These are phyloP conservation scores for Peromyscus melanophrys DNA, from an alignment of 2,797 vertebrate genomes.

Conservation along the genomic window DNA sequence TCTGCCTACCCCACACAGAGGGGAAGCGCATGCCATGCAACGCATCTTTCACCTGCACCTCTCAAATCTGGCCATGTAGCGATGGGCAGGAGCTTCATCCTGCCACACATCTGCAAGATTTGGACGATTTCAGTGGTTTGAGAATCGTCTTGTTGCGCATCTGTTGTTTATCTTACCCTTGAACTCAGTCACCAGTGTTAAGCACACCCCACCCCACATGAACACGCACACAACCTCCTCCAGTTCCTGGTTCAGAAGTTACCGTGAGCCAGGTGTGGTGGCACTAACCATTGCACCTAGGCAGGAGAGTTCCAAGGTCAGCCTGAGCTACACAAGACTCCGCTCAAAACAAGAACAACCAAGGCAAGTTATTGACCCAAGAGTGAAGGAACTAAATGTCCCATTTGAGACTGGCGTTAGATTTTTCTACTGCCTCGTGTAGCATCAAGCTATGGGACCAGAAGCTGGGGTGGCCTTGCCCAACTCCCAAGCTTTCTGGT, in stretches of 20 bases:
- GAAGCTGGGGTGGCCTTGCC: not conserved
- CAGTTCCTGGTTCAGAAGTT: not conserved
- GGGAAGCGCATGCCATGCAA: too few species aligned
- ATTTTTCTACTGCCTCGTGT: slow-evolving; percentile 33
- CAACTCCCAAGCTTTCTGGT: not conserved
- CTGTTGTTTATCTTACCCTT: not conserved
- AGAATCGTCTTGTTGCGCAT: slow-evolving; percentile 3
- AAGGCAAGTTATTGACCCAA: not conserved
- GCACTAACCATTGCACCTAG: too few species aligned
- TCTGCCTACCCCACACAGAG: not conserved
- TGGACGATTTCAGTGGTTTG: not conserved
- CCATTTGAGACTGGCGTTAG: slow-evolving; percentile 60
- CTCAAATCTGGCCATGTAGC: not conserved
- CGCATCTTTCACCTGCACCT: not conserved
- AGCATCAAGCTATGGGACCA: slow-evolving; percentile 1
- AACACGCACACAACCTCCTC: not conserved
- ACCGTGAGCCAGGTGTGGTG: not conserved
- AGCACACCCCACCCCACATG: fast-evolving
- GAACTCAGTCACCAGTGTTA: not conserved
- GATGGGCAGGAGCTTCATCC: not conserved
- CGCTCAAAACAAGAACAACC: not conserved
- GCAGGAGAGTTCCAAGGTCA: not conserved
- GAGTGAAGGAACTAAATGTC: slow-evolving; percentile 25
- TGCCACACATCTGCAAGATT: not conserved
- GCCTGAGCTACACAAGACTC: not conserved